These are phyloP conservation scores for Helicoverpa assulta DNA, from an alignment of 2,888 invertebrate species.

Conservation along the genomic window DNA sequence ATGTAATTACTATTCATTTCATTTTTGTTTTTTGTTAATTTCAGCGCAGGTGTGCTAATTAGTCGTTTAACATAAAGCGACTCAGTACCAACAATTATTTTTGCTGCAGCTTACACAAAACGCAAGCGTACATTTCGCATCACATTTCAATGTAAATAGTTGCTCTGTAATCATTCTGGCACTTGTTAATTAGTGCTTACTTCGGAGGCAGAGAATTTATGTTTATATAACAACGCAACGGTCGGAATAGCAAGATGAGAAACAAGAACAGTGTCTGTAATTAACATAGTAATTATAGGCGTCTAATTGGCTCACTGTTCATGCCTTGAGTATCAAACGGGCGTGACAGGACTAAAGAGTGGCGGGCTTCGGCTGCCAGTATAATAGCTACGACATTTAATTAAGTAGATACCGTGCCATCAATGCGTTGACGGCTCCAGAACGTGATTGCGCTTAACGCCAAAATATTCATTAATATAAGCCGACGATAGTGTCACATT, in stretches of 20 bases:
- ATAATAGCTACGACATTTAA: slow-evolving; percentile 78
- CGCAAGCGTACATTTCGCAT: slow-evolving; percentile 33
- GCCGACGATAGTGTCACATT: slow-evolving; percentile 46
- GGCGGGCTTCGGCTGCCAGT: slow-evolving; percentile 53
- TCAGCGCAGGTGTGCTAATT: slow-evolving; percentile 8
- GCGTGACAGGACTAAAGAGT: slow-evolving; percentile 79
- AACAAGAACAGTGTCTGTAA: slow-evolving; percentile 86
- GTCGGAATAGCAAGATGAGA: slow-evolving; percentile 83
- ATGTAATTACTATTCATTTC: neutral
- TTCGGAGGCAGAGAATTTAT: slow-evolving; percentile 79
- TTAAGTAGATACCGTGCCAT: slow-evolving; percentile 76
- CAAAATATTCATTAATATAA: slow-evolving; percentile 64
- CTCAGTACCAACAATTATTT: slow-evolving; percentile 18
- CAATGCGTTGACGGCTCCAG: slow-evolving; percentile 65
- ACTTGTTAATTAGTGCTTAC: slow-evolving; percentile 81
- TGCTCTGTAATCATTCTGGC: slow-evolving; percentile 76
- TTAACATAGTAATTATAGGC: slow-evolving; percentile 89
- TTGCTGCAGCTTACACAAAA: slow-evolving; percentile 28
- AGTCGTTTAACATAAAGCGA: slow-evolving; percentile 16
- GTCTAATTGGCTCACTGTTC: slow-evolving; percentile 87
- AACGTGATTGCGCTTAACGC: slow-evolving; percentile 58
- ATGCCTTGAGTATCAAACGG: slow-evolving; percentile 86
- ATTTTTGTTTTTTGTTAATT: slow-evolving; percentile 8
- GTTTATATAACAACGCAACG: slow-evolving; percentile 84
- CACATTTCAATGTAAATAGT: slow-evolving; percentile 57